A percentile compares a stretch with the other conserved stretches of the same genome.
These are phyloP conservation scores for Festucalex cinctus DNA, from an alignment of 2,113 vertebrate genomes.

Conservation along the genomic window DNA sequence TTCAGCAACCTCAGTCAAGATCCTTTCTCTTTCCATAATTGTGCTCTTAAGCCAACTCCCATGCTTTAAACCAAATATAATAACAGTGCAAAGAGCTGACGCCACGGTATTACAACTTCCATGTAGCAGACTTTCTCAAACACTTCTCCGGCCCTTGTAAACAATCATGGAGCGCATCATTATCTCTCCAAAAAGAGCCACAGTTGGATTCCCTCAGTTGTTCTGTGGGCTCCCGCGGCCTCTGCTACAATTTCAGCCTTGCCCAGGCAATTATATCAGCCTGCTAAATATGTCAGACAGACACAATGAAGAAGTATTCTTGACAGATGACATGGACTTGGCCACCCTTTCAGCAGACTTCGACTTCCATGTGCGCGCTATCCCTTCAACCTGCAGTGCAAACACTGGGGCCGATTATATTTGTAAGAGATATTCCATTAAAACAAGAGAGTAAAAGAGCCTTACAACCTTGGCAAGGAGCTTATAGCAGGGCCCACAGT, in stretches of 20 bases:
- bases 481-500: slow-evolving; percentile 63
- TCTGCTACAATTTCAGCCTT: slow-evolving; percentile 58
- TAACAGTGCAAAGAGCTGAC: slow-evolving; percentile 13
- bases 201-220: slow-evolving; percentile 55
- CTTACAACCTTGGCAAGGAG: slow-evolving; percentile 59
- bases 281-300: slow-evolving; percentile 70
- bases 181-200: slow-evolving; percentile 52
- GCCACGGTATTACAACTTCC: slow-evolving; percentile 15
- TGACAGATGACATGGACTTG: slow-evolving; percentile 51
- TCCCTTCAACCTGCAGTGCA: slow-evolving; percentile 35
- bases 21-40: slow-evolving; percentile 18
- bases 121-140: slow-evolving; percentile 32
- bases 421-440: slow-evolving; percentile 62
- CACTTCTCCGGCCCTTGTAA: slow-evolving; percentile 40
- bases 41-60: not conserved
- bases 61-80: slow-evolving; percentile 23
- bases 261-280: slow-evolving; percentile 65
- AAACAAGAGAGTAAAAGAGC: slow-evolving; percentile 58
- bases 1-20: slow-evolving; percentile 15
- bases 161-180: slow-evolving; percentile 55
- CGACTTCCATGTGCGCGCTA: slow-evolving; percentile 20
- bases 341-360: slow-evolving; percentile 12
- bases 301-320: slow-evolving; percentile 63
- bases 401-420: slow-evolving; percentile 56
- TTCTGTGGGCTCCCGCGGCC: slow-evolving; percentile 50